A percentile compares a stretch with the other conserved stretches of the same genome.
Conservation (phyloP, 1,140 invertebrate genomes). For the Anoplophora glabripennis region DNA sequence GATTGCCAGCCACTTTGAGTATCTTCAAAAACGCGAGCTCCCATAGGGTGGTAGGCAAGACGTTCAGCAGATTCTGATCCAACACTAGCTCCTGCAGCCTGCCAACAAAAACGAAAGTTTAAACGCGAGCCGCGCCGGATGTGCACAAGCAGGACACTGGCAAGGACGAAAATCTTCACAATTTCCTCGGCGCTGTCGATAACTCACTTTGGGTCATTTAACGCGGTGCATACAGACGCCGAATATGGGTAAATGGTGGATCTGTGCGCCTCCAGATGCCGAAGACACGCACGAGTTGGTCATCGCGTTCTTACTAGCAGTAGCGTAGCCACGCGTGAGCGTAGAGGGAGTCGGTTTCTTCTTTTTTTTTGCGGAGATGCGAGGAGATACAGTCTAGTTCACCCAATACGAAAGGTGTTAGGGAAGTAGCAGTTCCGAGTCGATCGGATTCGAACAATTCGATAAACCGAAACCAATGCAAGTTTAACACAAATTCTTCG, state of each 20-base stretch:
- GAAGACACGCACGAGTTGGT: constrained; percentile 24
- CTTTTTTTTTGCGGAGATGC: no score
- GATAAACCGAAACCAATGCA: no score
- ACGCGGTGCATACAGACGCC: neutral
- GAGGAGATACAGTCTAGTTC: no score
- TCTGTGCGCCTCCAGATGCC: neutral
- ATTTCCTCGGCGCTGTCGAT: constrained; percentile 7
- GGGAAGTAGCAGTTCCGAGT: no score
- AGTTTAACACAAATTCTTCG: no score
- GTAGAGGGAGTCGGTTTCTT: no score
- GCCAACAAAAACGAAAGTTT: constrained; percentile 46
- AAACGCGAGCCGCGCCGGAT: constrained; percentile 32
- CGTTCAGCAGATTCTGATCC: constrained; percentile 66
- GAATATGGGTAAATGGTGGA: constrained; percentile 1
- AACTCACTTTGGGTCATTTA: neutral
- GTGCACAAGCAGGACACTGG: constrained; percentile 42
- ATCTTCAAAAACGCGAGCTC: constrained; percentile 57
- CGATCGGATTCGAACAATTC: no score
- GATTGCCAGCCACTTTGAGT: constrained; percentile 63
- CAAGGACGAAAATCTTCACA: constrained; percentile 32
- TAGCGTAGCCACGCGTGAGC: neutral
- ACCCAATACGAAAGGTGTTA: no score
- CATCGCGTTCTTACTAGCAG: constrained; percentile 15
- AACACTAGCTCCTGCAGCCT: constrained; percentile 68
- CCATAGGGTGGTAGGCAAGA: constrained; percentile 58